Evolutionary conservation across 1,140 invertebrate species (phyloP), one percentile per base, ranked within the genome.

Genomic region (Mactra quadrangularis): DNA sequence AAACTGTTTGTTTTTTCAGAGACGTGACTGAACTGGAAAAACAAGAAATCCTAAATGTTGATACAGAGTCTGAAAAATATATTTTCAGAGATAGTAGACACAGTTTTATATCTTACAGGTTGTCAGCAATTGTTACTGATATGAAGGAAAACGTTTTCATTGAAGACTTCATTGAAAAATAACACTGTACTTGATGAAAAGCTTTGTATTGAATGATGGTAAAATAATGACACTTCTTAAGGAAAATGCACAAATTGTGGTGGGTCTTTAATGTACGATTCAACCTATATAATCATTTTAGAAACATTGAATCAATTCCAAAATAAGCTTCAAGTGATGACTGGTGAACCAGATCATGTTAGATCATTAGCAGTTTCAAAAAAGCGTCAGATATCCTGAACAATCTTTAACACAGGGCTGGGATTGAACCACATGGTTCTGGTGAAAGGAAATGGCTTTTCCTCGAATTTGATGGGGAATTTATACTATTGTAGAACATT

Each of bases 381-480:
- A 82, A 64, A 41, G 38, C 64, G 22, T 62, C 59, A 31, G 2
- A 38, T 60, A 75, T 74, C 41, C 35, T 82, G 15, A 60, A 38
- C 29, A 74, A 64, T 31, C 35, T 82, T 0, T 53, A 19, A 3
- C 15, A 66, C 9, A 74, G 71, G 52, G 79, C 57, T 35, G 59
- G 50, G 27, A 45, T 74, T 7, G 33, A 31, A 38, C 38, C 72
- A 17, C 53, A 75, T 35, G 59, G 45, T 33, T 45, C n/a, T 7
- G n/a, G 31, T 31, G 38, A 41, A 4, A 75, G 52, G 33, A 31
- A 75, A 41, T 82, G 79, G 59, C 27, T 82, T 27, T 82, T 82
- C 38, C 19, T 74, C 25, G 79, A 82, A 82, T 75, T 59, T 75
- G 70, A 82, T 82, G 59, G 79, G 70, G 70, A 4, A 82, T 82